phyloP scores from a whole-genome alignment of 2,888 invertebrate species.

The Gastracanthus pulcherrimus region DNA sequence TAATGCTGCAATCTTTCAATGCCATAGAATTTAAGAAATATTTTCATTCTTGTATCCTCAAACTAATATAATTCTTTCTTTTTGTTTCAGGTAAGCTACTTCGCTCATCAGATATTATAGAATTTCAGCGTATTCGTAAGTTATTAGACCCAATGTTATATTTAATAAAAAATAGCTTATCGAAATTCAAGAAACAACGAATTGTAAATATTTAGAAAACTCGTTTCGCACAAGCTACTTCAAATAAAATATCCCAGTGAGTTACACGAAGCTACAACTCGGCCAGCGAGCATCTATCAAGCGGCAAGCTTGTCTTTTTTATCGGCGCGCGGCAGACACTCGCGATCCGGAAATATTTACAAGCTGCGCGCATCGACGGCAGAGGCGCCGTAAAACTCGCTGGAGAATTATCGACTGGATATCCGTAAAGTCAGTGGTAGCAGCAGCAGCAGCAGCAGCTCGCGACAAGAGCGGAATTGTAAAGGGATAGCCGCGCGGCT shows the following conservation, averaged over 20 bases:
- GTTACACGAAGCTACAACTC: not conserved
- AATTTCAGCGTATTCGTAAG: no score
- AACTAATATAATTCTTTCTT: not conserved
- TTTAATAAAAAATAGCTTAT: no score
- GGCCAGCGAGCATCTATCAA: not conserved
- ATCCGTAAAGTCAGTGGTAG: not conserved
- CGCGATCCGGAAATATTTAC: constrained; percentile 20
- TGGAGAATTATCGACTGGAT: constrained; percentile 50
- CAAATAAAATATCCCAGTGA: not conserved
- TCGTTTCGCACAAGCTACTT: not conserved
- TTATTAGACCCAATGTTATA: no score
- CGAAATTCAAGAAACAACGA: no score
- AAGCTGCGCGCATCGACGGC: constrained; percentile 4
- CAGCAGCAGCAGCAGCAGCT: not conserved
- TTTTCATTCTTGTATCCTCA: not conserved
- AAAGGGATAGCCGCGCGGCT: constrained; percentile 14
- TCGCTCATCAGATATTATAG: no score
- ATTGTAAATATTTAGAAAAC: not conserved
- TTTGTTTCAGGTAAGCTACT: constrained; percentile 32
- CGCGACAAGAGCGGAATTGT: constrained; percentile 49
- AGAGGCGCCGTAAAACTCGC: constrained; percentile 23
- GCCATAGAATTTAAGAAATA: no score
- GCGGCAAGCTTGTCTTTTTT: not conserved
- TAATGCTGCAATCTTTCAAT: no score
- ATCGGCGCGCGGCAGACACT: not conserved